Percentiles rank a stretch among this genome's conserved stretches.
Evolutionary conservation across 2,888 invertebrate genomes (phyloP).

Genomic region (Pristionchus exspectatus): DNA sequence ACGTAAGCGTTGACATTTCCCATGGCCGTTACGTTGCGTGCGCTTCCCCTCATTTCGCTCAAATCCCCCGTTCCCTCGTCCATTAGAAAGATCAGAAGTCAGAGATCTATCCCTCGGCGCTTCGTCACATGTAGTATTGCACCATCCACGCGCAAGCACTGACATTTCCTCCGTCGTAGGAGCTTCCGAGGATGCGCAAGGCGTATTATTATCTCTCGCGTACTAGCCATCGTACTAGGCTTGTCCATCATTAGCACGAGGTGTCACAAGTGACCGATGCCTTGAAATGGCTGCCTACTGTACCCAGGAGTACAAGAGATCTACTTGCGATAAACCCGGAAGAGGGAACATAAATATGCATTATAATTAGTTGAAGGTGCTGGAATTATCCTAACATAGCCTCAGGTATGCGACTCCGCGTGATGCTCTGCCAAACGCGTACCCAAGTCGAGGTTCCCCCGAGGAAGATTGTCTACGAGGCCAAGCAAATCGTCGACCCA

Average conservation of each 20-base stretch:
- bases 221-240: background rate
- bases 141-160: background rate
- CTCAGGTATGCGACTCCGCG: slow-evolving; percentile 70
- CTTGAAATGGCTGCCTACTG: slow-evolving; percentile 70
- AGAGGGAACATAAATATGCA: background rate
- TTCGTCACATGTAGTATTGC: background rate
- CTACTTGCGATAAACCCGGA: background rate
- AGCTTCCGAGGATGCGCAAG: background rate
- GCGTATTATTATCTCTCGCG: background rate
- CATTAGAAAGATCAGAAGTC: background rate
- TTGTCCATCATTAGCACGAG: slow-evolving; percentile 25
- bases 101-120: background rate
- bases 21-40: background rate
- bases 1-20: background rate
- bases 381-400: background rate
- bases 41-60: slow-evolving; percentile 1
- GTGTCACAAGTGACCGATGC: slow-evolving; percentile 57
- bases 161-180: background rate
- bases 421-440: slow-evolving; percentile 74
- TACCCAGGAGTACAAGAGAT: slow-evolving; percentile 66
- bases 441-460: slow-evolving; percentile 69
- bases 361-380: too few relatives aligned
- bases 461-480: slow-evolving; percentile 71
- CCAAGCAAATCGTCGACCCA: slow-evolving; percentile 72
- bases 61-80: background rate